Conservation (phyloP, 1,140 invertebrate species). For the Oryctes rhinoceros region DNA sequence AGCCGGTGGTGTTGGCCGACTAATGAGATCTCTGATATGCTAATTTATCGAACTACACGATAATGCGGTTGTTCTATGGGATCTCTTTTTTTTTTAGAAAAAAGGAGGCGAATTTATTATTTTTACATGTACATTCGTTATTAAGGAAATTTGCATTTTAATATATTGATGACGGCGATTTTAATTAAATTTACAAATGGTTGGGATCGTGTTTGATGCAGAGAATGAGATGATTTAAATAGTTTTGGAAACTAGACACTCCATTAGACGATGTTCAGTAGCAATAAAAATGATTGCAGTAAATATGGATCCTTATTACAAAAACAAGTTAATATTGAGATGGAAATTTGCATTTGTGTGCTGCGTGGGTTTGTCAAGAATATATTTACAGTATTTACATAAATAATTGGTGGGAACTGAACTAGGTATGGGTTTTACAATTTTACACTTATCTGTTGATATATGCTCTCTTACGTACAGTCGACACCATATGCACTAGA, state of each 20-base stretch:
- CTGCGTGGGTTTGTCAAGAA: no score
- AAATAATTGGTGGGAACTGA: no score
- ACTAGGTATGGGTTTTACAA: no score
- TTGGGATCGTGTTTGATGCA: not conserved
- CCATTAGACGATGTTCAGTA: no score
- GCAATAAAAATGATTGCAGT: no score
- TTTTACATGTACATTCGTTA: not conserved
- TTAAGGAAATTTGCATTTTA: not conserved
- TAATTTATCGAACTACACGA: constrained; percentile 16
- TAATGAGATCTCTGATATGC: constrained; percentile 7
- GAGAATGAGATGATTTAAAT: no score
- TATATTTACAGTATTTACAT: no score
- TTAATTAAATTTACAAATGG: not conserved
- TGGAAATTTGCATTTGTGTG: not conserved
- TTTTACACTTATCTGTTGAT: no score
- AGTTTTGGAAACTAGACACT: no score
- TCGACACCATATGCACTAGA: no score
- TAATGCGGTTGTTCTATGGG: not conserved
- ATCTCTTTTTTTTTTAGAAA: not conserved
- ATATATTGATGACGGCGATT: not conserved
- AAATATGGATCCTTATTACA: no score
- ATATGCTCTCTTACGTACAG: no score
- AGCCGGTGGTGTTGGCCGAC: not conserved
- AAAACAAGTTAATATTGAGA: not conserved
- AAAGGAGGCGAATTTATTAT: constrained; percentile 5